Base-by-base conservation (phyloP, 2,888 invertebrate species). In the Ochropleura leucogaster region DNA sequence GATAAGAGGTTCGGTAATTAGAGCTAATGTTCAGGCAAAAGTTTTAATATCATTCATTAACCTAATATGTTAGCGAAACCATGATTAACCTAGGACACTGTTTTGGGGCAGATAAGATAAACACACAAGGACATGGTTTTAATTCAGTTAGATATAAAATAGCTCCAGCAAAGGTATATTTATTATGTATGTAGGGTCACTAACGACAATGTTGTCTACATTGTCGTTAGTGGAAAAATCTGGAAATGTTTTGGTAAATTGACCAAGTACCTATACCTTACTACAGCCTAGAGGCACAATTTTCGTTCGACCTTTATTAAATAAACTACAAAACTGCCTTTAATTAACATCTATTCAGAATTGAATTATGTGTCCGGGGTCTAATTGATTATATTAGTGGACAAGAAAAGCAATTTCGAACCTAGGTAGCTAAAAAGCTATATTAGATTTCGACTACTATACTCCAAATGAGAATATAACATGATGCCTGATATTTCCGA, bases 1-100 rank as follows among this genome's bases (percentile, higher is more conserved):
- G 82, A 70, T 82, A 85, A 85, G 40, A 82, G 68, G 57, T 81
- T 82, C 63, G 66, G 71, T 85, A 77, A 82, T 82, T 53, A n/a
- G 20, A 55, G 62, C 47, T 70, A 77, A 85, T 77, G 85, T 60
- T 30, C 60, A 14, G 42, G 82, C 60, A 64, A 82, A 82, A 77
- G 68, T 72, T 69, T 55, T 69, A 82, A 72, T 76, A 68, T 60
- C 66, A 64, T 60, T 76, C 68, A 77, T 82, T 82, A 82, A 44
- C 78, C 77, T 71, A 70, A 57, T 80, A 62, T 69, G 83, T 77
- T 63, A 77, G 71, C 66, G 62, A 82, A 82, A 82, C 71, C 78
- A 64, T 77, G 20, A 68, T 85, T 80, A 84, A 55, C 55, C 46
- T 57, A 20, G 67, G 60, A 59, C 66, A 68, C 55, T 18, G 10